Conservation (phyloP, 2,888 invertebrate genomes). For the Ypsolopha scabrella region DNA sequence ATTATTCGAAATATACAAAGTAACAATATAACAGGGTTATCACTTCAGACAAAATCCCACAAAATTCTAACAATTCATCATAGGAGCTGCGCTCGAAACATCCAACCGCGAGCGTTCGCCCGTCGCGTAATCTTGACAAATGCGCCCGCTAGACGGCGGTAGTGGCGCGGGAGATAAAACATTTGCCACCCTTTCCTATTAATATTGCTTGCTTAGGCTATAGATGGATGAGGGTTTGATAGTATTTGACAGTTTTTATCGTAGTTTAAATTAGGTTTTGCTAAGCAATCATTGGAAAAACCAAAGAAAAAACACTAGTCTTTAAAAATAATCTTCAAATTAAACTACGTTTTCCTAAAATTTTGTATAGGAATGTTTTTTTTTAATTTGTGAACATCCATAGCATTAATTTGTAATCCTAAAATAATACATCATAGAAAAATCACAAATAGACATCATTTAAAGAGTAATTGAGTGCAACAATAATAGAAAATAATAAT, state of each 20-base stretch:
- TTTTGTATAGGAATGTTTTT: neutral
- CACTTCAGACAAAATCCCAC: too few species aligned
- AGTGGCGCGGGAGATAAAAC: conserved; percentile 35
- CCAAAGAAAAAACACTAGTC: too few species aligned
- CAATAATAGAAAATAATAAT: conserved; percentile 5
- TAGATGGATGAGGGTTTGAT: conserved; percentile 10
- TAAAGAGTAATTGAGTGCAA: neutral
- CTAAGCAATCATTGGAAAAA: too few species aligned
- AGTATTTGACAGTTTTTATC: too few species aligned
- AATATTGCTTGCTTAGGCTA: conserved; percentile 33
- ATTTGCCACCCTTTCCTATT: conserved; percentile 42
- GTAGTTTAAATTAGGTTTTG: too few species aligned
- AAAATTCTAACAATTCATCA: too few species aligned
- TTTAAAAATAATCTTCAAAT: too few species aligned
- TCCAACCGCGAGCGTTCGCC: conserved; percentile 12
- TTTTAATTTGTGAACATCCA: neutral
- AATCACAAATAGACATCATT: neutral
- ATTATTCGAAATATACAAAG: too few species aligned
- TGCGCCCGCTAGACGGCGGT: conserved; percentile 44
- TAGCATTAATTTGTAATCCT: neutral
- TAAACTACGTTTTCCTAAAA: too few species aligned
- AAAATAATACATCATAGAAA: neutral
- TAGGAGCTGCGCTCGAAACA: too few species aligned
- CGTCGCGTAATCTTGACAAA: conserved; percentile 78
- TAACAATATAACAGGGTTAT: too few species aligned